Percentiles rank a stretch among this genome's conserved stretches.
Evolutionary conservation across 2,888 invertebrate species (phyloP).

Genomic region (Chouioia cunea): DNA sequence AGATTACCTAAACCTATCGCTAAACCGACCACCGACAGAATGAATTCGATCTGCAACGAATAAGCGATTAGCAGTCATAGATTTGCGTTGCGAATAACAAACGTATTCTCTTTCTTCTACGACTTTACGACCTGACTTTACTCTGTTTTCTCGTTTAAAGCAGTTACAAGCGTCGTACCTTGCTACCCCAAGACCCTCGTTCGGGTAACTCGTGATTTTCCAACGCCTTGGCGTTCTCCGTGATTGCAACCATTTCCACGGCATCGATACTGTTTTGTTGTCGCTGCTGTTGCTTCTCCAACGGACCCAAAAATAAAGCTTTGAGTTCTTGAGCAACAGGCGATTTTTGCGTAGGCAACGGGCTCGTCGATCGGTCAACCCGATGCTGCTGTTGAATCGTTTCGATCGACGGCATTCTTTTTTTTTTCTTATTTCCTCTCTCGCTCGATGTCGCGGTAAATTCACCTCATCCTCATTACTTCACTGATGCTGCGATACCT

Average conservation of each 20-base stretch:
- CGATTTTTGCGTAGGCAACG: constrained; percentile 52
- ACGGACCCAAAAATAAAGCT: constrained; percentile 55
- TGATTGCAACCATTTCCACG: too few species aligned
- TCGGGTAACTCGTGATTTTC: constrained; percentile 53
- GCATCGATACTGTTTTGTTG: too few species aligned
- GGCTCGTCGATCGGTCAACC: constrained; percentile 63
- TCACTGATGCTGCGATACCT: neutral
- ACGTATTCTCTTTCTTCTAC: too few species aligned
- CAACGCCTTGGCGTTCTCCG: neutral
- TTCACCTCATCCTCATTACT: constrained; percentile 58
- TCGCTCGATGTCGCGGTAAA: constrained; percentile 23
- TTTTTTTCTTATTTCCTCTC: neutral
- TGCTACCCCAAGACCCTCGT: constrained; percentile 63
- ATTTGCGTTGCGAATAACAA: too few species aligned
- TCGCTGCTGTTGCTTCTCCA: too few species aligned
- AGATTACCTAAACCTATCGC: constrained; percentile 76
- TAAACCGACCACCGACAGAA: constrained; percentile 74
- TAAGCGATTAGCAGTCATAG: too few species aligned
- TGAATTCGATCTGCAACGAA: constrained; percentile 69
- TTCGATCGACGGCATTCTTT: constrained; percentile 56
- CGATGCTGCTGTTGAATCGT: constrained; percentile 41
- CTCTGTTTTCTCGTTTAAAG: too few species aligned
- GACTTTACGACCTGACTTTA: too few species aligned
- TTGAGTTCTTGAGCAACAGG: constrained; percentile 55
- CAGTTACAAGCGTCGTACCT: too few species aligned